phyloP scores from a whole-genome alignment of 1,140 invertebrate genomes.

The Drosophila trapezifrons region DNA sequence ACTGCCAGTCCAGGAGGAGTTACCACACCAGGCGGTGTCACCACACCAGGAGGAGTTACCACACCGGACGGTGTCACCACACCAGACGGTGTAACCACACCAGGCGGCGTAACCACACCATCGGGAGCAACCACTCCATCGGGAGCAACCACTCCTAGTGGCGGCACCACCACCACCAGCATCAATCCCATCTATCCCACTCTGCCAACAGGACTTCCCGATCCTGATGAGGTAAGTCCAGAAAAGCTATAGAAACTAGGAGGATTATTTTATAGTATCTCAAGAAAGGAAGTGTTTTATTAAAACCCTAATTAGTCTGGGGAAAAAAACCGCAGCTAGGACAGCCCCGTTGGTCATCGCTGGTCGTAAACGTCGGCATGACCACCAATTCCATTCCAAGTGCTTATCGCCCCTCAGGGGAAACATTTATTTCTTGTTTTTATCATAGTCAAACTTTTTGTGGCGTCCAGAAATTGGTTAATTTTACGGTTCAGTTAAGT shows the following conservation, averaged over 20 bases:
- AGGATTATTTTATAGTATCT: background rate
- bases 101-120: conserved; percentile 11
- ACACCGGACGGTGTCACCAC: conserved; percentile 2
- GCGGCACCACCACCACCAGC: conserved; percentile 24
- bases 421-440: conserved; percentile 42
- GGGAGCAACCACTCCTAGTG: conserved; percentile 13
- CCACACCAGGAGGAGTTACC: background rate
- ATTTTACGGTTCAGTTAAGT: conserved; percentile 19
- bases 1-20: conserved; percentile 8
- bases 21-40: conserved; percentile 2
- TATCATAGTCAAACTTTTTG: conserved; percentile 36
- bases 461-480: background rate
- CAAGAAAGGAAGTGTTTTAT: background rate
- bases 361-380: conserved; percentile 63
- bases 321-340: conserved; percentile 6
- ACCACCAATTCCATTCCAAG: conserved; percentile 50
- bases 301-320: background rate
- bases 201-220: conserved; percentile 71
- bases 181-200: conserved; percentile 66
- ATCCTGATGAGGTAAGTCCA: conserved; percentile 69
- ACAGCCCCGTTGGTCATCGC: conserved; percentile 15
- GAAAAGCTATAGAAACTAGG: background rate
- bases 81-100: conserved; percentile 12
- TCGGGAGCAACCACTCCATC: conserved; percentile 7
- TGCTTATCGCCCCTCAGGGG: conserved; percentile 46